Conservation (phyloP, 2,113 vertebrate genomes). For the Thomomys bottae region DNA sequence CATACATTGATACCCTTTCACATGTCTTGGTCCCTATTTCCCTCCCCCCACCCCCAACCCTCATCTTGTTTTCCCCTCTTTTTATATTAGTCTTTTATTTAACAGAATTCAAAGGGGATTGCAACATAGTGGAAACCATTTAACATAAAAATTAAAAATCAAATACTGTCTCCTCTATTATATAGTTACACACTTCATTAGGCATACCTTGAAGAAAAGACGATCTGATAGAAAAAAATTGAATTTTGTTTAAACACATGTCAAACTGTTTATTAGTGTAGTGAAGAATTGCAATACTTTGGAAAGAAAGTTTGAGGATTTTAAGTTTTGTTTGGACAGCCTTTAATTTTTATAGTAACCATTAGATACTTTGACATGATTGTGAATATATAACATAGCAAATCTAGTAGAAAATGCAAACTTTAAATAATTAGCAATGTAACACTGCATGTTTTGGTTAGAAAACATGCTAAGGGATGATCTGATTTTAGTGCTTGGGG, state of each 20-base stretch:
- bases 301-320: conserved; percentile 76
- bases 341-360: conserved; percentile 72
- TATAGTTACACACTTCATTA: conserved; percentile 79
- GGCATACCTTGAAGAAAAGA: conserved; percentile 69
- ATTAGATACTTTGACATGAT: conserved; percentile 52
- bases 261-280: conserved; percentile 77
- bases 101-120: conserved; percentile 58
- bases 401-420: conserved; percentile 48
- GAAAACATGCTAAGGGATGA: conserved; percentile 79
- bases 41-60: no score
- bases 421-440: conserved; percentile 61
- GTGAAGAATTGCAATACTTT: conserved; percentile 69
- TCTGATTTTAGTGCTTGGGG: conserved; percentile 82
- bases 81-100: conserved; percentile 64
- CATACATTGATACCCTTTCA: no score
- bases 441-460: conserved; percentile 67
- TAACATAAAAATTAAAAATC: conserved; percentile 70
- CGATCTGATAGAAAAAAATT: conserved; percentile 56
- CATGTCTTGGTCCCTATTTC: no score
- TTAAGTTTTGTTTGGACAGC: conserved; percentile 79
- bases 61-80: no score
- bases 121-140: conserved; percentile 59
- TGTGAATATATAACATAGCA: conserved; percentile 4
- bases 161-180: conserved; percentile 69
- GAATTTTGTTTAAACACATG: conserved; percentile 74